phyloP scores from a whole-genome alignment of 2,113 vertebrate species.

The Oxyruncus cristatus region DNA sequence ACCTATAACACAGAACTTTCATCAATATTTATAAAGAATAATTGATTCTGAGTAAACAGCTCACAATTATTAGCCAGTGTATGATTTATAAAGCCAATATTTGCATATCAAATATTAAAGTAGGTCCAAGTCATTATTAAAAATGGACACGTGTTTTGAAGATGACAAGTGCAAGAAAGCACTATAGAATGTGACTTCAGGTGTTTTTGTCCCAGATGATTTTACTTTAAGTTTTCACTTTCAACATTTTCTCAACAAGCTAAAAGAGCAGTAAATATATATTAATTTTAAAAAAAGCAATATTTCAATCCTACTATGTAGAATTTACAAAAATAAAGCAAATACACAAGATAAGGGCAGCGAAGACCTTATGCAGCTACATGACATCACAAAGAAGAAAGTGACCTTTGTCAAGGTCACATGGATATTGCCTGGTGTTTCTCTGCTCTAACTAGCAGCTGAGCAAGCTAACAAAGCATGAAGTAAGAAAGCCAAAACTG shows the following conservation, averaged over 20 bases:
- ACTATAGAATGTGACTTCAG: neutral
- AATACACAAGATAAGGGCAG: neutral
- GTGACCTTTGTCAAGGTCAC: constrained; percentile 35
- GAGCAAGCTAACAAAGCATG: neutral
- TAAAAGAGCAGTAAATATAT: neutral
- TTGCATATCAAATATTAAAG: neutral
- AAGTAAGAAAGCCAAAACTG: neutral
- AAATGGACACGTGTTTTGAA: neutral
- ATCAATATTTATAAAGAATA: constrained; percentile 15
- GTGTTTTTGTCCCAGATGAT: neutral
- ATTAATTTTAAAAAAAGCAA: neutral
- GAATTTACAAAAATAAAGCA: neutral
- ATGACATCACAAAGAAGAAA: neutral
- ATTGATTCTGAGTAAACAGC: neutral
- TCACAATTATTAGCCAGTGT: neutral
- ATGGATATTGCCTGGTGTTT: neutral
- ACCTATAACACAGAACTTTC: neutral
- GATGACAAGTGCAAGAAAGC: neutral
- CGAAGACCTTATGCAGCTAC: neutral
- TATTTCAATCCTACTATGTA: neutral
- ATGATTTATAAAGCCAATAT: neutral
- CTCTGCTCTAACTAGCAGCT: neutral
- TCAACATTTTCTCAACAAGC: neutral
- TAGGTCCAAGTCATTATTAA: neutral
- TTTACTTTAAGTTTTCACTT: neutral